Conservation (phyloP, 2,888 invertebrate genomes). For the Drosophila atripex region DNA sequence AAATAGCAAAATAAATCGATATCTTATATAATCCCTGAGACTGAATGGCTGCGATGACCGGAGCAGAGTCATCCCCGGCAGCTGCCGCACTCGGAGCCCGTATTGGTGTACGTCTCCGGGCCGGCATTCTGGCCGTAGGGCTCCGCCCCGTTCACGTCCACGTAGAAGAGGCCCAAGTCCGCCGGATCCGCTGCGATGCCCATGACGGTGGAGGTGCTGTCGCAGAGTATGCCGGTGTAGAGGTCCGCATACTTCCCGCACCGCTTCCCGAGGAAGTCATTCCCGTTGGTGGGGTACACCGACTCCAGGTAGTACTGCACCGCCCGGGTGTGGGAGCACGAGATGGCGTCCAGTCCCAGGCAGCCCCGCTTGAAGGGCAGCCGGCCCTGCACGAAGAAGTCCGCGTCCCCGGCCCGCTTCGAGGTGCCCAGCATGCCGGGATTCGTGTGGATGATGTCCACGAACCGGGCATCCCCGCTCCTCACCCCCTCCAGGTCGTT, state of each 20-base stretch:
- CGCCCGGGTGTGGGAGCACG: slow-evolving; percentile 76
- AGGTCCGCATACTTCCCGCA: slow-evolving; percentile 55
- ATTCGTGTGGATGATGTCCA: slow-evolving; percentile 80
- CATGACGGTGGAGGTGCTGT: slow-evolving; percentile 25
- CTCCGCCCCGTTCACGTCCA: slow-evolving; percentile 31
- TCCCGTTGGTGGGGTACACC: slow-evolving; percentile 74
- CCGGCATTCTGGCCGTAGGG: slow-evolving; percentile 46
- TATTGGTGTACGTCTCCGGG: slow-evolving; percentile 8
- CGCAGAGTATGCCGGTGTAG: slow-evolving; percentile 5
- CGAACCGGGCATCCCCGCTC: slow-evolving; percentile 78
- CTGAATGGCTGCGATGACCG: too few species aligned
- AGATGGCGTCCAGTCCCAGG: slow-evolving; percentile 13
- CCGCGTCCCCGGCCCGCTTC: slow-evolving; percentile 73
- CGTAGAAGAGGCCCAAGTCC: slow-evolving; percentile 42
- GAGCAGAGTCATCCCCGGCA: slow-evolving; percentile 9
- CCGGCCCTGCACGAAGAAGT: slow-evolving; percentile 78
- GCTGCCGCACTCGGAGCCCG: slow-evolving; percentile 26
- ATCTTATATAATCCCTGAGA: too few species aligned
- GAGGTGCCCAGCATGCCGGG: slow-evolving; percentile 72
- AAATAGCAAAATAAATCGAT: background rate
- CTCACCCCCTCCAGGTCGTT: slow-evolving; percentile 66
- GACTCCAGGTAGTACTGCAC: slow-evolving; percentile 75
- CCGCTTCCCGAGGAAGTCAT: slow-evolving; percentile 50
- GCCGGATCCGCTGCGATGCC: slow-evolving; percentile 32
- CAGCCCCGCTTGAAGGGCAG: slow-evolving; percentile 72